A percentile compares a stretch with the other conserved stretches of the same genome.
phyloP scores from a whole-genome alignment of 2,113 vertebrate species.

The Pollimyrus isidori region DNA sequence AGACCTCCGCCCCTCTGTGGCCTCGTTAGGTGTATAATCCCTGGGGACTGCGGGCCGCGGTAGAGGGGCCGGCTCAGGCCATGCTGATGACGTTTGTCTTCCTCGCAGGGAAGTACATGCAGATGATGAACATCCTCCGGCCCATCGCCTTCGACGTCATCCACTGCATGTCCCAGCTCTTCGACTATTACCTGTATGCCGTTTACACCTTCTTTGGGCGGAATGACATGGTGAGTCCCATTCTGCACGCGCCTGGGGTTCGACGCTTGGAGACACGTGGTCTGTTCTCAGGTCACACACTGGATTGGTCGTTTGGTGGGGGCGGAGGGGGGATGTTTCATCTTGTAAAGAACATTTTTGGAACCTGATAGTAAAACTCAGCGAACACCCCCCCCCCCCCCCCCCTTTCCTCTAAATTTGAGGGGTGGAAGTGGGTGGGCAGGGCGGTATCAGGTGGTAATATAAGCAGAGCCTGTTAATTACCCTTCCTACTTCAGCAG shows the following conservation, averaged over 20 bases:
- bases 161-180: conserved; percentile 96
- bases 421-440: background rate
- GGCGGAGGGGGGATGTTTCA: background rate
- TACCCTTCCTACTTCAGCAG: background rate
- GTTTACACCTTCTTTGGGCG: conserved; percentile 96
- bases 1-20: background rate
- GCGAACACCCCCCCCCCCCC: background rate
- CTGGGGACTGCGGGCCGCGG: background rate
- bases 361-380: background rate
- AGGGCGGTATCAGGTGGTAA: background rate
- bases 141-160: conserved; percentile 98
- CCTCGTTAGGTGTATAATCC: background rate
- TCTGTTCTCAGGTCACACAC: background rate
- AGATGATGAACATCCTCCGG: conserved; percentile 99
- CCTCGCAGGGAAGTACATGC: conserved; percentile 89
- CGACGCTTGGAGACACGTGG: background rate
- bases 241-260: background rate
- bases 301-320: background rate
- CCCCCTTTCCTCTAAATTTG: background rate
- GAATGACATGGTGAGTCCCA: conserved; percentile 79
- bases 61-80: background rate
- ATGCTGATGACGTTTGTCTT: background rate
- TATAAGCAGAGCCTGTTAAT: background rate
- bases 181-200: conserved; percentile 96
- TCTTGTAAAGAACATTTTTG: background rate